Percentiles rank a stretch among this genome's conserved stretches.
phyloP scores from a whole-genome alignment of 2,888 invertebrate species.

The Cerastis leucographa region DNA sequence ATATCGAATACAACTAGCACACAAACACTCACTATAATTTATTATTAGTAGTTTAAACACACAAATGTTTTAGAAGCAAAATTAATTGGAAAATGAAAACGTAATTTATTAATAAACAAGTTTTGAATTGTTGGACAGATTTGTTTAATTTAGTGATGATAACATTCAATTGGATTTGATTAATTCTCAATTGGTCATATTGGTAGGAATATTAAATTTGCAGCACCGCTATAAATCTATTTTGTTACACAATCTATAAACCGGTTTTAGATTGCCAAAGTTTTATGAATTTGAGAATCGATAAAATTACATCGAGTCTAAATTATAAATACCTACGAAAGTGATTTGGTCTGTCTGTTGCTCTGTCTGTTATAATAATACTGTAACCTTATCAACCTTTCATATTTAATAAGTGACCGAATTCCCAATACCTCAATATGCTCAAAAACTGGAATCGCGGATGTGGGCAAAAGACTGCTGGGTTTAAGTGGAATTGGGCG shows the following conservation, averaged over 20 bases:
- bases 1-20: neutral
- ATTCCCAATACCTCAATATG: no score
- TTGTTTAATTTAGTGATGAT: conserved; percentile 31
- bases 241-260: neutral
- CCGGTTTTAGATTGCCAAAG: no score
- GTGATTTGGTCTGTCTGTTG: neutral
- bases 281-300: no score
- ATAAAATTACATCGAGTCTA: neutral
- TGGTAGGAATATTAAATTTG: conserved; percentile 17
- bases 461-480: neutral
- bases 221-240: neutral
- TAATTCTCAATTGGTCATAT: conserved; percentile 18
- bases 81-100: conserved; percentile 36
- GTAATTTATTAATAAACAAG: conserved; percentile 40
- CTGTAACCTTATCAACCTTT: neutral
- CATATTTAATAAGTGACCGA: no score
- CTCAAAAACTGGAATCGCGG: no score
- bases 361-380: neutral
- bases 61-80: conserved; percentile 17
- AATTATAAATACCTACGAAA: neutral
- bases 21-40: conserved; percentile 4
- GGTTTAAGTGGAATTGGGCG: neutral
- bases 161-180: conserved; percentile 43
- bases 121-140: conserved; percentile 26
- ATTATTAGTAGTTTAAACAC: neutral